Conservation (phyloP, 92 coral and sea anemone genomes). For the Palythoa caribaeorum region DNA sequence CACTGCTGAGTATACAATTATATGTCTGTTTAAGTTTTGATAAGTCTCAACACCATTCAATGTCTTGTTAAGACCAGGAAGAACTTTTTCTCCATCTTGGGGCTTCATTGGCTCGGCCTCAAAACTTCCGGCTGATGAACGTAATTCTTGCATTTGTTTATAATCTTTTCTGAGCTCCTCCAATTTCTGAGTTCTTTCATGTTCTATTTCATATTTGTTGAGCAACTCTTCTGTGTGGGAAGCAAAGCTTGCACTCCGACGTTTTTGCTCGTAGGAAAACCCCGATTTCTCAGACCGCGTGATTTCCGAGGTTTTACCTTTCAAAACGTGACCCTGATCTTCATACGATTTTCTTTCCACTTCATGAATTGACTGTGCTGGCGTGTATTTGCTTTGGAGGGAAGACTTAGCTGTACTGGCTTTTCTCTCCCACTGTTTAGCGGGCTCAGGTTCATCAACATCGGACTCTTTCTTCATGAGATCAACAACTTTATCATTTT, state of each 20-base stretch:
- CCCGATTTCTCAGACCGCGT: neutral
- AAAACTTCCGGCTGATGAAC: neutral
- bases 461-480: neutral
- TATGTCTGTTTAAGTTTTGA: neutral
- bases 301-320: neutral
- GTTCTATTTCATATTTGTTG: neutral
- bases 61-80: neutral
- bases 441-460: neutral
- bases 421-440: neutral
- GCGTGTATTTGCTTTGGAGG: neutral
- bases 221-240: neutral
- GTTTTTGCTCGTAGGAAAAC: neutral
- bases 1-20: neutral
- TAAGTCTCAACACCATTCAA: neutral
- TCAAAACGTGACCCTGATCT: too few relatives aligned
- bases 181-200: neutral
- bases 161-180: neutral
- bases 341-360: neutral
- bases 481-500: slow-evolving; percentile 25
- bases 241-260: neutral
- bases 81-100: neutral
- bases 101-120: neutral
- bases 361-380: neutral
- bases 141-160: neutral
- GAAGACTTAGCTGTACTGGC: neutral